Percentiles rank a stretch among this genome's conserved stretches.
These are phyloP conservation scores for Eucidaris tribuloides DNA, from an alignment of 35 echinoderm and acorn worm genomes.

Conservation along the genomic window DNA sequence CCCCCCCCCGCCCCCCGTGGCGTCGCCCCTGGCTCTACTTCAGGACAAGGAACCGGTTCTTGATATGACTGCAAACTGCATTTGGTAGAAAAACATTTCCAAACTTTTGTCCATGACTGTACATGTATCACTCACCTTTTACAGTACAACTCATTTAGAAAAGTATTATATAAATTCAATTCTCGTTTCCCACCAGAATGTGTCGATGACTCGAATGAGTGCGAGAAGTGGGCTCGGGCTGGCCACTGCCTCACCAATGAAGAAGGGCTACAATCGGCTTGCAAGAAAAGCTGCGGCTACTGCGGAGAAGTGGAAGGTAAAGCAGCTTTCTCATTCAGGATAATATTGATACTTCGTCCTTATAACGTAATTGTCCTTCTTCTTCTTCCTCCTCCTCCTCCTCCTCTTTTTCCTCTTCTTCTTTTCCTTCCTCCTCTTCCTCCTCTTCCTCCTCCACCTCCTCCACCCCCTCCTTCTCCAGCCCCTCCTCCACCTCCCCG, in stretches of 20 bases:
- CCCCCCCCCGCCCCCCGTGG: no score
- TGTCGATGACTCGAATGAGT: neutral
- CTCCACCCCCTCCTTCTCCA: neutral
- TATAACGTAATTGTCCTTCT: neutral
- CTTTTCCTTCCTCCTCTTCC: neutral
- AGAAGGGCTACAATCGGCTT: neutral
- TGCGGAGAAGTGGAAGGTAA: slow-evolving; percentile 10
- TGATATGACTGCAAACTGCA: no score
- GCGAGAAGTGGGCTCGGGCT: slow-evolving; percentile 12
- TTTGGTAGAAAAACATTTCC: no score
- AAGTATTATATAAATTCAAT: no score
- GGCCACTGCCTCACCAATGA: slow-evolving; percentile 16
- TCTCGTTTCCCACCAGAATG: neutral
- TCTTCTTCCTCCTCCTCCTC: no score
- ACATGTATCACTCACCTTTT: no score
- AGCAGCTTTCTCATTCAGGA: neutral
- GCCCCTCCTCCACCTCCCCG: no score
- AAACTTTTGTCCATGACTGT: no score
- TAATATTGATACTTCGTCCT: neutral
- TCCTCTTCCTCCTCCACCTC: neutral
- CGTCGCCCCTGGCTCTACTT: no score
- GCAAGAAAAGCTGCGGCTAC: slow-evolving; percentile 16
- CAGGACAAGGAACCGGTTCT: no score
- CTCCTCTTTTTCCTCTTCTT: neutral
- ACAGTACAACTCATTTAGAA: no score